These are phyloP conservation scores for Clarias macrocephalus DNA, from an alignment of 2,113 vertebrate species.

Conservation along the genomic window DNA sequence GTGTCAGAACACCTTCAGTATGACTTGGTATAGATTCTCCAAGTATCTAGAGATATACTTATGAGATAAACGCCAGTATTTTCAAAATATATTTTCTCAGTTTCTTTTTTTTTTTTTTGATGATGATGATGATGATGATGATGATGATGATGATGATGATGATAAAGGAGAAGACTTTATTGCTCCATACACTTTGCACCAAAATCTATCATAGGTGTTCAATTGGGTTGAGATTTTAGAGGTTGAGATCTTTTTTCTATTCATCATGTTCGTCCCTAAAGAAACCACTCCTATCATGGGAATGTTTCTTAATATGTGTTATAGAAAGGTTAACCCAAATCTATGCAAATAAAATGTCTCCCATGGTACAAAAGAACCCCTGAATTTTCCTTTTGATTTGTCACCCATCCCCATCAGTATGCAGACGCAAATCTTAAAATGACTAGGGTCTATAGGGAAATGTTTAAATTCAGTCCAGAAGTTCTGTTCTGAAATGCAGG, in stretches of 20 bases:
- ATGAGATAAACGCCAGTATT: not conserved
- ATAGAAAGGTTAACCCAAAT: not conserved
- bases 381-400: not conserved
- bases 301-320: no score
- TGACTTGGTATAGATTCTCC: not conserved
- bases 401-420: not conserved
- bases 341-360: not conserved
- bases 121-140: no score
- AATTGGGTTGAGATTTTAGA: not conserved
- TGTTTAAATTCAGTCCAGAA: constrained; percentile 1
- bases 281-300: not conserved
- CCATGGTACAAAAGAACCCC: not conserved
- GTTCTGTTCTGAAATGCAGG: not conserved
- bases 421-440: not conserved
- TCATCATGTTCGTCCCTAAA: not conserved
- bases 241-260: not conserved
- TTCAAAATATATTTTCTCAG: not conserved
- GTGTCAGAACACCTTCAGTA: constrained; percentile 1
- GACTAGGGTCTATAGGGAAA: not conserved
- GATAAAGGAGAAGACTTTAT: not conserved
- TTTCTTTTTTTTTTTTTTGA: not conserved
- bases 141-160: not conserved
- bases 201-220: not conserved
- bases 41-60: not conserved
- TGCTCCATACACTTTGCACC: not conserved